Base-by-base conservation (phyloP, 2,888 invertebrate species). In the Hemaris fuciformis region DNA sequence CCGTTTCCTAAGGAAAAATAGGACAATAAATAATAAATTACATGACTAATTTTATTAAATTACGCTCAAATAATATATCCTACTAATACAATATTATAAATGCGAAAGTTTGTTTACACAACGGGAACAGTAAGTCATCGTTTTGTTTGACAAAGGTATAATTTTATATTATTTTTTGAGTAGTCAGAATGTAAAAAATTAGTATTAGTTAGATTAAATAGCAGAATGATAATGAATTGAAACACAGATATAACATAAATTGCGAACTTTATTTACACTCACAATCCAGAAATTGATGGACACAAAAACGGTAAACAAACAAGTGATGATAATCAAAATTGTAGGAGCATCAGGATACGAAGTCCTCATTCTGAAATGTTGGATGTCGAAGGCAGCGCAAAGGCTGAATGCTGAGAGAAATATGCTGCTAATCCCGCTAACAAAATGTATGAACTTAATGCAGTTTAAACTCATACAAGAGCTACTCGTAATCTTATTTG, bases 271-370 rank as follows among this genome's bases (percentile, higher is more conserved):
- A 25, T 67, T 72, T 6, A 59, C 66, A 10, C 69, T 66, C 0
- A 65, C 15, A 13, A 80, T 63, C 74, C 73, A 79, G 64, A 81
- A 81, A 34, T 80, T 79, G 5, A 80, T 64, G 13, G 74, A 65
- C 0, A 82, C 76, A 3, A 75, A 59, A 13, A 79, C 10, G 10
- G 79, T 80, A 34, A 77, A 77, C 2, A 75, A 0, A 68, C 75
- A 76, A 2, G 72, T 75, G 1, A 69, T 41, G 18, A 58, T 56
- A 4, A 70, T 61, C 6, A 77, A 42, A 2, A 46, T 42, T 7
- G 66, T 57, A 0, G 74, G 62, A 13, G 67, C 68, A 15, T 70
- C 65, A 25, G 72, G 70, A 18, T 73, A 69, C 0, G 68, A 69
- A 0, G 73, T 64, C 82, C 83, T 84, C 0, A 25, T 57, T 41